A percentile compares a stretch with the other conserved stretches of the same genome.
phyloP scores from a whole-genome alignment of 2,888 invertebrate species.

The Panorpa germanica region DNA sequence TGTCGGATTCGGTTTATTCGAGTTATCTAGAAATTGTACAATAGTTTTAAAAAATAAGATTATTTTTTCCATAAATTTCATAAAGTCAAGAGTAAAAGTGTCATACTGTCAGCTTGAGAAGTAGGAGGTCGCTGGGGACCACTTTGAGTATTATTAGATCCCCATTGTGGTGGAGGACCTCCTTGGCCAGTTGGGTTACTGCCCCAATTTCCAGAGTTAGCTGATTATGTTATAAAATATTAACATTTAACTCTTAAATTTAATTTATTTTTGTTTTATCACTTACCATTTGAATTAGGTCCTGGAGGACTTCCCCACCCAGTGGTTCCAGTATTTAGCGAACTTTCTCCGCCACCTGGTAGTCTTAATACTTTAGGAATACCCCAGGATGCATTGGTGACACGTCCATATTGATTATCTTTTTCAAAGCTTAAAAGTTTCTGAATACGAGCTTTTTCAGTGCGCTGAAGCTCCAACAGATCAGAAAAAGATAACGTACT shows the following conservation, averaged over 20 bases:
- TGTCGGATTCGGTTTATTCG: slow-evolving; percentile 29
- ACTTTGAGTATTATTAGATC: too few species aligned
- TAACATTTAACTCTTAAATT: slow-evolving; percentile 7
- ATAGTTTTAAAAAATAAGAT: slow-evolving; percentile 13
- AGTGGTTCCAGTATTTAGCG: slow-evolving; percentile 50
- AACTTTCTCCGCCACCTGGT: slow-evolving; percentile 64
- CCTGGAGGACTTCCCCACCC: slow-evolving; percentile 60
- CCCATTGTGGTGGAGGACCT: slow-evolving; percentile 30
- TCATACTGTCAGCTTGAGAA: slow-evolving; percentile 31
- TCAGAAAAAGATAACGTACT: too few species aligned
- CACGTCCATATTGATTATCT: slow-evolving; percentile 18
- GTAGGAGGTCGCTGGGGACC: slow-evolving; percentile 30
- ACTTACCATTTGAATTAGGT: slow-evolving; percentile 13
- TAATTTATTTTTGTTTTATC: slow-evolving; percentile 13
- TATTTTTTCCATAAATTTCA: background rate
- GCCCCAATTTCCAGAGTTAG: slow-evolving; percentile 31
- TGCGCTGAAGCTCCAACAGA: slow-evolving; percentile 11
- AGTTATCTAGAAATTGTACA: slow-evolving; percentile 26
- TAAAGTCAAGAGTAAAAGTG: slow-evolving; percentile 2
- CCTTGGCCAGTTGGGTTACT: slow-evolving; percentile 22
- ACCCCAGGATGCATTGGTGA: slow-evolving; percentile 32
- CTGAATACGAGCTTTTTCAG: slow-evolving; percentile 14
- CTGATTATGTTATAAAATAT: slow-evolving; percentile 10
- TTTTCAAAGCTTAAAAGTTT: slow-evolving; percentile 17
- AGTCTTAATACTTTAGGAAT: slow-evolving; percentile 41